Base-by-base conservation (phyloP, 2,888 invertebrate species). In the Lutraria lutraria region DNA sequence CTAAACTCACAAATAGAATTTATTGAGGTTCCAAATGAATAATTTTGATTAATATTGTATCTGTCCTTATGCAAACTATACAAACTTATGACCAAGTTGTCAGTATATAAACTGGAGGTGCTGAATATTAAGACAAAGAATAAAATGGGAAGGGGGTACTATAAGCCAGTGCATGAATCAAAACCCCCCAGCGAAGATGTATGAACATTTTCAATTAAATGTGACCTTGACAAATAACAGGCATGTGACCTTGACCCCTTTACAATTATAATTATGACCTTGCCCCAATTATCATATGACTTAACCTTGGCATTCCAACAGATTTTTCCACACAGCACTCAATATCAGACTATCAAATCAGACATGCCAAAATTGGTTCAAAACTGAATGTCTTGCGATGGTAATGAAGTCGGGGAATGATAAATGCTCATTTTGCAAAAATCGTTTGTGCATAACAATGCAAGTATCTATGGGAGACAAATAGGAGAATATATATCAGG, bases 381-480 rank as follows among this genome's bases (percentile, higher is more conserved):
- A 76, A 76, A 76, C 76, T 31, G 31, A 76, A 19, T 76, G 19
- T 76, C 76, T 76, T 76, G 76, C 76, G 31, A 76, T 76, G 76
- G 31, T 6, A 76, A 56, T 13, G 76, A 34, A 34, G 72, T 6
- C 31, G 76, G 76, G 76, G 76, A 31, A 34, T 76, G 16, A 76
- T 76, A 34, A 76, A 76, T 76, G 76, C 76, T 76, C 76, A 76
- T 25, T 76, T 76, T 76, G 25, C 25, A n/a, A 76, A 76, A 76
- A 19, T 13, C 34, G 25, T 68, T 54, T 84, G 84, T 84, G 84
- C 84, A 84, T 84, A 68, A 84, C 21, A 68, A 84, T 84, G 84
- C 84, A 72, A 52, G 54, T 72, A 25, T 52, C 53, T 52, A 52
- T 68, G 60, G 76, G 76, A 53, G 53, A 54, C 53, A 84, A 84